Evolutionary conservation across 1,140 invertebrate genomes (phyloP), one percentile per base, ranked within the genome.

Genomic region (Melanaphis sacchari): DNA sequence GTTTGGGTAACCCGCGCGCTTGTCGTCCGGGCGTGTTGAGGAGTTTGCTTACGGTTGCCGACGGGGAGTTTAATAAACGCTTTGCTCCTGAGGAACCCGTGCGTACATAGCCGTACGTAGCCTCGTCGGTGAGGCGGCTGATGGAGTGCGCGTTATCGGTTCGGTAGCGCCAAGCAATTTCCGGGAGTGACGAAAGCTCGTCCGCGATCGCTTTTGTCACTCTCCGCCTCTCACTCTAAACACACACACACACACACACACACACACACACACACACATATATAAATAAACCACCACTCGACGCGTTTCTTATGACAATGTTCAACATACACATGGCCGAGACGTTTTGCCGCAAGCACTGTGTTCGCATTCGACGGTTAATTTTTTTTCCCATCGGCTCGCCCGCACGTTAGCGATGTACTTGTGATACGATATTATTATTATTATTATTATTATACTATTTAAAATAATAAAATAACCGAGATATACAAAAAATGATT

Each of bases 81-180:
- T 91, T 91, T 81, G 90, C 66, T 81, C 59, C 21, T 24, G 90
- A 7, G 41, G 26, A 38, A 46, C 43, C 90, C 31, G 89, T 59
- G 89, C 59, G 59, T 66, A 66, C 15, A 66, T 15, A 66, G 59
- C 59, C 59, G 59, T 66, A 66, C 15, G 31, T n/a, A 66, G 59
- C 59, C 9, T 40, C 89, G 38, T 40, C 89, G 52, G 88, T 38
- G n/a, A n/a, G 52, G 21, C 88, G 90, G 90, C 24, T 38, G 88
- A 8, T 38, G 90, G 66, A 43, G 59, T 36, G 59, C 59, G 66
- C 66, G 40, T 41, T 91, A 91, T 91, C 90, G 90, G 90, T 91
- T 91, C 90, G 26, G 43, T 41, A 81, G 66, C 90, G 90, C 90
- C 90, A 91, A 81, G 90, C 90, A 91, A 91, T 91, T 91, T 91